A percentile compares a stretch with the other conserved stretches of the same genome.
These are phyloP conservation scores for Hylomyscus alleni DNA, from an alignment of 2,797 vertebrate genomes.

Conservation along the genomic window DNA sequence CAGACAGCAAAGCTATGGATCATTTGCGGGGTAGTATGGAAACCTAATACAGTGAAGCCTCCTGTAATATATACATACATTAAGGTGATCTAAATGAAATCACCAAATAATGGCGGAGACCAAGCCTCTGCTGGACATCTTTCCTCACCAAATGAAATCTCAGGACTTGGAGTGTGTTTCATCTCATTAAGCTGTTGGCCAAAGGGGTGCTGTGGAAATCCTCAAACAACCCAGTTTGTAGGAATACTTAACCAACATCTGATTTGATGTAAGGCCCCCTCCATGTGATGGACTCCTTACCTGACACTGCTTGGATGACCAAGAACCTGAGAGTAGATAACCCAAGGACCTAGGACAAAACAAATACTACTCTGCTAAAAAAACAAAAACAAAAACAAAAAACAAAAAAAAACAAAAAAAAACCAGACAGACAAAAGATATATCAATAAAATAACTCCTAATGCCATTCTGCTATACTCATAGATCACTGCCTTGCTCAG, in stretches of 20 bases:
- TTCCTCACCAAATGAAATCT: neutral
- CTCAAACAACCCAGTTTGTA: neutral
- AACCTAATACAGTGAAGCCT: neutral
- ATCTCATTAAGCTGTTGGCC: neutral
- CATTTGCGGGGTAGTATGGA: neutral
- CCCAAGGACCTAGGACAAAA: too few relatives aligned
- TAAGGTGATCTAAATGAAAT: neutral
- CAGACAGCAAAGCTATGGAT: neutral
- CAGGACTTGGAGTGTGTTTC: neutral
- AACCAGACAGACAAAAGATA: too few relatives aligned
- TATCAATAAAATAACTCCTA: neutral
- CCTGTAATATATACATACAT: neutral
- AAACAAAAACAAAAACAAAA: too few relatives aligned
- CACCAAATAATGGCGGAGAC: neutral
- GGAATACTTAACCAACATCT: neutral
- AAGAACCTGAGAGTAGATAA: neutral
- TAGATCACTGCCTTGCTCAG: neutral
- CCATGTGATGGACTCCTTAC: neutral
- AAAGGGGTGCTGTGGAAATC: neutral
- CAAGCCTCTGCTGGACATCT: neutral
- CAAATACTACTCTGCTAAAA: too few relatives aligned
- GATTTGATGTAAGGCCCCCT: neutral
- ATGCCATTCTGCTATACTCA: neutral
- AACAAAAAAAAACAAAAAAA: too few relatives aligned
- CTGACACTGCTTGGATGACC: neutral